Conservation (phyloP, 2,113 vertebrate genomes). For the Ammodytes marinus region DNA sequence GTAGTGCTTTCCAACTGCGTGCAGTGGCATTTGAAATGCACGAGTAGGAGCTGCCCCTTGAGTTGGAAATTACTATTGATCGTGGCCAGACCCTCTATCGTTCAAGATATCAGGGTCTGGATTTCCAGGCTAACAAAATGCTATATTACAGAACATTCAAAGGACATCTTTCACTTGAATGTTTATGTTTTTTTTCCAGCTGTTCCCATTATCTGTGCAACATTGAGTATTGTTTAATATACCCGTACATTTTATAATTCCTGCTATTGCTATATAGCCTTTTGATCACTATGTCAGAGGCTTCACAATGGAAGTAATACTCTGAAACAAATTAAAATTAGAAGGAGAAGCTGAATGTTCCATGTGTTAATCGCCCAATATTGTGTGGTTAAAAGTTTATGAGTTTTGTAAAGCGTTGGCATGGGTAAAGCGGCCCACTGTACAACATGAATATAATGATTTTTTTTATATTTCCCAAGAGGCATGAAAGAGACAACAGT, state of each 20-base stretch:
- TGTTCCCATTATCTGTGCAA: constrained; percentile 16
- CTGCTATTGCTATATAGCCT: neutral
- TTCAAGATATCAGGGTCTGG: too few relatives aligned
- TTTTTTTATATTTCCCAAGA: constrained; percentile 20
- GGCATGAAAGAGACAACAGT: neutral
- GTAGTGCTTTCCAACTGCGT: too few relatives aligned
- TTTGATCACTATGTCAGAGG: neutral
- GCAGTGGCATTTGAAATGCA: too few relatives aligned
- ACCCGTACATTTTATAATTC: neutral
- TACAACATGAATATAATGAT: constrained; percentile 1
- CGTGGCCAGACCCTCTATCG: too few relatives aligned
- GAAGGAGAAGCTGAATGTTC: neutral
- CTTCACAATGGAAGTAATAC: neutral
- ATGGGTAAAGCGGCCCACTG: neutral
- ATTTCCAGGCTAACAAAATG: too few relatives aligned
- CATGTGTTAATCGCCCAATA: neutral
- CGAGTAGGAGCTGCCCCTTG: too few relatives aligned
- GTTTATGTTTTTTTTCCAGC: neutral
- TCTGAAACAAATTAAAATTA: too few relatives aligned
- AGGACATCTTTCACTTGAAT: neutral
- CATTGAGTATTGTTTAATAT: constrained; percentile 1
- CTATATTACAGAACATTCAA: neutral
- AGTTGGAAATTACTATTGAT: too few relatives aligned
- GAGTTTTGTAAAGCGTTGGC: neutral
- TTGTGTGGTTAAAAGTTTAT: neutral